These are phyloP conservation scores for Lithobates pipiens DNA, from an alignment of 2,797 vertebrate genomes.

Conservation along the genomic window DNA sequence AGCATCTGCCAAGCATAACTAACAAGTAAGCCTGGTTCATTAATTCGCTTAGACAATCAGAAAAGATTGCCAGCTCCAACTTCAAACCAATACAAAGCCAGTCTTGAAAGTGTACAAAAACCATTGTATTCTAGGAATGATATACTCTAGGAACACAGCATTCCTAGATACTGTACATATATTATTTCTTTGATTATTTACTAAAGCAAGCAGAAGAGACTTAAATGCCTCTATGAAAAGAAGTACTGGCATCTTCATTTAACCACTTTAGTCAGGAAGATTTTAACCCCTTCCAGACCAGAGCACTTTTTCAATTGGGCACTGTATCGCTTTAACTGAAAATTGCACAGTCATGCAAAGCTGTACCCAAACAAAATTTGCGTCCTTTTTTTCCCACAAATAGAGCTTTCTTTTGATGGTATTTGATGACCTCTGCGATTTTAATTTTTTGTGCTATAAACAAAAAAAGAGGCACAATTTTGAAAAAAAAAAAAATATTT, in stretches of 20 bases:
- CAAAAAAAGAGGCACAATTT: too few relatives aligned
- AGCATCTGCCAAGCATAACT: conserved; percentile 54
- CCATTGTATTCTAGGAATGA: not conserved
- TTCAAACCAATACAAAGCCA: not conserved
- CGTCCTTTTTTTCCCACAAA: too few relatives aligned
- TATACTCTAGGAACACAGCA: not conserved
- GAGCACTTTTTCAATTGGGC: too few relatives aligned
- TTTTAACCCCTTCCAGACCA: too few relatives aligned
- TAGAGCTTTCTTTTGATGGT: too few relatives aligned
- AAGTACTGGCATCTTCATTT: not conserved
- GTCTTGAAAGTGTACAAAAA: not conserved
- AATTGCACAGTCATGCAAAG: too few relatives aligned
- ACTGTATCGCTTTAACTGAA: too few relatives aligned
- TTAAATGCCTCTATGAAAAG: not conserved
- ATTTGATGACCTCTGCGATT: too few relatives aligned
- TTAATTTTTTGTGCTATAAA: too few relatives aligned
- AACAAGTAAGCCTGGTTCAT: conserved; percentile 39
- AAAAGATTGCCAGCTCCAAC: not conserved
- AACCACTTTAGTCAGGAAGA: too few relatives aligned
- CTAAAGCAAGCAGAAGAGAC: not conserved
- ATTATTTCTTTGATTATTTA: not conserved
- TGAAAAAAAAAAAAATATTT: too few relatives aligned
- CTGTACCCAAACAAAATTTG: too few relatives aligned
- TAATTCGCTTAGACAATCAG: conserved; percentile 34
- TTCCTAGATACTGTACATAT: not conserved